These are phyloP conservation scores for Drosophila recens DNA, from an alignment of 2,888 invertebrate species.

Conservation along the genomic window DNA sequence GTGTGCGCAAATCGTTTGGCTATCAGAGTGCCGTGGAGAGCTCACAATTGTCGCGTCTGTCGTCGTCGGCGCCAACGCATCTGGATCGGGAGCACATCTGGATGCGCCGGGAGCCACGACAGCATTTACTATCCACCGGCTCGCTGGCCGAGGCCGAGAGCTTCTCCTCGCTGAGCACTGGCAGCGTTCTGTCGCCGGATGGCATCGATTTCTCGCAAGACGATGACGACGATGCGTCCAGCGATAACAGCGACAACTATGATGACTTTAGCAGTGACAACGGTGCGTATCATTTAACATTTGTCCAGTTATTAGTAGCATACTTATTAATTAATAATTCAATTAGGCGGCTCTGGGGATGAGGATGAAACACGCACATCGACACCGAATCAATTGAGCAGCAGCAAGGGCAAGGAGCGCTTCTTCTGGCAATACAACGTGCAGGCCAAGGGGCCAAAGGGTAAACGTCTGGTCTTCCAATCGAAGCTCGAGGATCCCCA, in stretches of 20 bases:
- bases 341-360: slow-evolving; percentile 77
- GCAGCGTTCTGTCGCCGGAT: slow-evolving; percentile 93
- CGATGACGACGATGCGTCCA: slow-evolving; percentile 93
- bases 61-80: slow-evolving; percentile 95
- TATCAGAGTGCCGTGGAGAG: slow-evolving; percentile 75
- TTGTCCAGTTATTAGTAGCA: too few species aligned
- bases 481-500: slow-evolving; percentile 96
- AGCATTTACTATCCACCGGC: slow-evolving; percentile 93
- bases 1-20: slow-evolving; percentile 78
- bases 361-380: slow-evolving; percentile 83
- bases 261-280: slow-evolving; percentile 94
- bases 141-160: slow-evolving; percentile 94
- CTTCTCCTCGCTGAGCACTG: slow-evolving; percentile 92
- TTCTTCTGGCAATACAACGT: slow-evolving; percentile 99
- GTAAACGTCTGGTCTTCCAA: slow-evolving; percentile 93
- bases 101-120: slow-evolving; percentile 94
- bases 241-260: slow-evolving; percentile 94
- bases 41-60: slow-evolving; percentile 88
- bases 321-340: not conserved
- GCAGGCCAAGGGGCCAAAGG: slow-evolving; percentile 98
- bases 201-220: slow-evolving; percentile 91
- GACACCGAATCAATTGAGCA: slow-evolving; percentile 78
- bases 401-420: slow-evolving; percentile 90
- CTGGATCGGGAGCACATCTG: slow-evolving; percentile 92
- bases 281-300: slow-evolving; percentile 84